Conservation (phyloP, 2,797 vertebrate genomes). For the Tympanoctomys barrerae region DNA sequence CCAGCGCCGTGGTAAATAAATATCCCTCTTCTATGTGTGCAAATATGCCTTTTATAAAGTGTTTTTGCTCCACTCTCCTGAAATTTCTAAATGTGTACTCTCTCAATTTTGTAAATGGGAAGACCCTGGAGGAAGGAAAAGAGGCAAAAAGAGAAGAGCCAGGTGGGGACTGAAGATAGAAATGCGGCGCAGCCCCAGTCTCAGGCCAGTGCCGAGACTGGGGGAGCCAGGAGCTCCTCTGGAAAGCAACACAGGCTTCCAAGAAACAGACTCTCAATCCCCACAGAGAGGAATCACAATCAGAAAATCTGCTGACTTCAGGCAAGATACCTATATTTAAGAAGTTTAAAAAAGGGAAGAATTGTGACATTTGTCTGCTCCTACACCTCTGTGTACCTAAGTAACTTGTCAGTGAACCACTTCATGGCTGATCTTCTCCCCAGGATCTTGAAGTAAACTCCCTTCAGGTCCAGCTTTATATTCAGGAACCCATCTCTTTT, state of each 20-base stretch:
- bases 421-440: neutral
- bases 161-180: neutral
- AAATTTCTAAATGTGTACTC: constrained; percentile 62
- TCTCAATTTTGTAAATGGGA: constrained; percentile 59
- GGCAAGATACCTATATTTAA: neutral
- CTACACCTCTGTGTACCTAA: neutral
- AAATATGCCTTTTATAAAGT: constrained; percentile 74
- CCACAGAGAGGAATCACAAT: neutral
- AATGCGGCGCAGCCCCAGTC: neutral
- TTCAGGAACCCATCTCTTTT: neutral
- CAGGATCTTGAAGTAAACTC: neutral
- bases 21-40: constrained; percentile 77
- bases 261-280: neutral
- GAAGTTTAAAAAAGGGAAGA: neutral
- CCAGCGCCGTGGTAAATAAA: constrained; percentile 69
- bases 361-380: neutral
- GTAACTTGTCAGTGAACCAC: neutral
- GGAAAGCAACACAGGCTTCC: neutral
- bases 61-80: constrained; percentile 63
- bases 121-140: constrained; percentile 56
- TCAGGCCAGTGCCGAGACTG: neutral
- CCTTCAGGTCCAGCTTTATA: neutral
- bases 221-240: neutral
- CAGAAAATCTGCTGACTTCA: neutral
- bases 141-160: neutral